Evolutionary conservation across 2,888 invertebrate genomes (phyloP).

Genomic region (Nomada ruficornis): DNA sequence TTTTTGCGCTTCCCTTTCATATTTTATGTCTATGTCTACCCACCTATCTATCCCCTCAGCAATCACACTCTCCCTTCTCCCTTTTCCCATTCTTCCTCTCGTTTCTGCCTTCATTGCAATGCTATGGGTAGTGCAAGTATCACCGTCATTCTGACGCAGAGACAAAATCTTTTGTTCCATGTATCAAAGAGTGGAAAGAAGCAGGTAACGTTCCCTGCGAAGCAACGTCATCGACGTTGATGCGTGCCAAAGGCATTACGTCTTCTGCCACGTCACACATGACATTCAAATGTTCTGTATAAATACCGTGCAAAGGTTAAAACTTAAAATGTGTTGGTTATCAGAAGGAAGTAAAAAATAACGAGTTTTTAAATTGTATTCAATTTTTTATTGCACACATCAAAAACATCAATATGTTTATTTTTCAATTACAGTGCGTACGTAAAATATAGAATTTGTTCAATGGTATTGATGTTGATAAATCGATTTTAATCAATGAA

Average conservation of each 20-base stretch:
- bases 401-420: too few species aligned
- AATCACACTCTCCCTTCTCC: conserved; percentile 7
- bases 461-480: too few species aligned
- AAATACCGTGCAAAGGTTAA: background rate
- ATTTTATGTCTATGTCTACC: conserved; percentile 17
- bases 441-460: too few species aligned
- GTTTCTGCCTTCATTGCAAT: background rate
- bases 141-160: conserved; percentile 16
- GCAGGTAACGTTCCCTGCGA: background rate
- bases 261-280: background rate
- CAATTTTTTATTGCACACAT: too few species aligned
- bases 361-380: too few species aligned
- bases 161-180: conserved; percentile 6
- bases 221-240: conserved; percentile 11
- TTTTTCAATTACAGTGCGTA: too few species aligned
- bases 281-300: background rate
- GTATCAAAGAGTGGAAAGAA: background rate
- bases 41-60: conserved; percentile 23
- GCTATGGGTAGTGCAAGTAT: conserved; percentile 15
- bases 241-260: conserved; percentile 1
- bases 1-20: conserved; percentile 5
- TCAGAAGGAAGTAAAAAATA: background rate
- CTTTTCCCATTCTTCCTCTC: background rate
- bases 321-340: too few species aligned
- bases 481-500: too few species aligned